A percentile compares a stretch with the other conserved stretches of the same genome.
phyloP scores from a whole-genome alignment of 2,113 vertebrate species.

The Pungitius pungitius region DNA sequence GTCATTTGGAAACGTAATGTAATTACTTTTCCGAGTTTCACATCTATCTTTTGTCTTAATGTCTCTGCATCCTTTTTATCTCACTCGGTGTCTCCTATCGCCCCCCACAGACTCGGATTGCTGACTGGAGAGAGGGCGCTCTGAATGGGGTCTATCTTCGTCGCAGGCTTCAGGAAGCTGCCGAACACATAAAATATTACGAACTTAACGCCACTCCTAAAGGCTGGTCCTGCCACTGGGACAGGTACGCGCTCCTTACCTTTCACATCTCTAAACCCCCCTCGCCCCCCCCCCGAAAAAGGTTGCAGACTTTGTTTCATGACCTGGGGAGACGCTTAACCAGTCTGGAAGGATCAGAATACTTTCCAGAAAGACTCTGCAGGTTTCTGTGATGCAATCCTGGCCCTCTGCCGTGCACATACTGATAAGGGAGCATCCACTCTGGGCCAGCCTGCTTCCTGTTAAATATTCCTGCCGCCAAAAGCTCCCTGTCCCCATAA shows the following conservation, averaged over 20 bases:
- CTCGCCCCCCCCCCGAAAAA: slow-evolving; percentile 70
- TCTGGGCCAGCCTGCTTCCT: slow-evolving; percentile 74
- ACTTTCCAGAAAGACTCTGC: slow-evolving; percentile 71
- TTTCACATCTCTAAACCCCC: slow-evolving; percentile 97
- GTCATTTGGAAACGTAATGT: slow-evolving; percentile 30
- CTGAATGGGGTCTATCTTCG: slow-evolving; percentile 98
- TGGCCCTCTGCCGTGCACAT: slow-evolving; percentile 56
- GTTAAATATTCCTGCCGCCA: slow-evolving; percentile 62
- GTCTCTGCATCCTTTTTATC: slow-evolving; percentile 1
- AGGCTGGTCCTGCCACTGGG: slow-evolving; percentile 99
- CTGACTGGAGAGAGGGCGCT: slow-evolving; percentile 98
- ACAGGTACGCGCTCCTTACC: slow-evolving; percentile 99
- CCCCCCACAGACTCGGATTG: slow-evolving; percentile 89
- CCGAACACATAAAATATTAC: slow-evolving; percentile 99
- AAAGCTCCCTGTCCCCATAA: slow-evolving; percentile 59
- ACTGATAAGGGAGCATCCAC: slow-evolving; percentile 72
- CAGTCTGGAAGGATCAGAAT: slow-evolving; percentile 69
- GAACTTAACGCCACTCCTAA: slow-evolving; percentile 99
- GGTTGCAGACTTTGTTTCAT: slow-evolving; percentile 75
- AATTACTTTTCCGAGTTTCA: slow-evolving; percentile 39
- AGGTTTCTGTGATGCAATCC: slow-evolving; percentile 70
- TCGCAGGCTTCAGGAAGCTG: slow-evolving; percentile 97
- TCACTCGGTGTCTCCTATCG: not conserved
- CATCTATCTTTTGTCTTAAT: slow-evolving; percentile 25
- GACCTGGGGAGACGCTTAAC: slow-evolving; percentile 76